Conservation (phyloP, 2,113 vertebrate genomes). For the Holacanthus passer region DNA sequence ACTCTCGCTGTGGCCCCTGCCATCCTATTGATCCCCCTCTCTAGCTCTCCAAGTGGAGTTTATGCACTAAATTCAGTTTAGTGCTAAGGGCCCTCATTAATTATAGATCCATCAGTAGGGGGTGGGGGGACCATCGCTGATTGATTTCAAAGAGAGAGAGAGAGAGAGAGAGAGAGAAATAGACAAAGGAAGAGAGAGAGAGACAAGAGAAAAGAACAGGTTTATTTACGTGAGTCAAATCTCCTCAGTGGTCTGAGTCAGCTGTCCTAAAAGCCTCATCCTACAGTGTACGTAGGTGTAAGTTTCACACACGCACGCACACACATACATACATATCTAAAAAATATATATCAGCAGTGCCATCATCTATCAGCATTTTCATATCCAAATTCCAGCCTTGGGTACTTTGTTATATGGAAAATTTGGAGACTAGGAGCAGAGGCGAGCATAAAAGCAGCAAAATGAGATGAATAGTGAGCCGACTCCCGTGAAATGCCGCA, state of each 20-base stretch:
- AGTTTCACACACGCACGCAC: slow-evolving; percentile 13
- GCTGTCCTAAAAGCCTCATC: slow-evolving; percentile 34
- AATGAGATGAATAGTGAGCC: slow-evolving; percentile 34
- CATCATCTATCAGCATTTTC: slow-evolving; percentile 38
- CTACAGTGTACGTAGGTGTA: neutral
- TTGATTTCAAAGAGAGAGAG: slow-evolving; percentile 61
- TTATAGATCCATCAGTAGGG: slow-evolving; percentile 80
- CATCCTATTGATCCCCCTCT: slow-evolving; percentile 74
- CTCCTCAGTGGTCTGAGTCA: slow-evolving; percentile 36
- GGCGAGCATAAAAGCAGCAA: slow-evolving; percentile 23
- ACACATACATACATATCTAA: neutral
- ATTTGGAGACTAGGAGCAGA: slow-evolving; percentile 13
- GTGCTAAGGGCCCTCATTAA: slow-evolving; percentile 83
- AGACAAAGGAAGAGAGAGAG: slow-evolving; percentile 14
- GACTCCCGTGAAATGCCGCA: slow-evolving; percentile 32
- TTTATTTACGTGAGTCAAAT: slow-evolving; percentile 52
- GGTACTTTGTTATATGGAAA: neutral
- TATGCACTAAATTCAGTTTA: slow-evolving; percentile 83
- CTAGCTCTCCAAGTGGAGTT: slow-evolving; percentile 73
- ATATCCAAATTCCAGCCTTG: slow-evolving; percentile 8
- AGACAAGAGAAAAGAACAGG: slow-evolving; percentile 4
- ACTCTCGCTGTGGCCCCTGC: slow-evolving; percentile 61
- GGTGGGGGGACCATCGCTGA: slow-evolving; percentile 52
- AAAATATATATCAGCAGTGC: neutral
- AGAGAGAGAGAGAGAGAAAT: slow-evolving; percentile 16